These are phyloP conservation scores for Narcine bancroftii DNA, from an alignment of 2,113 vertebrate species.

Conservation along the genomic window DNA sequence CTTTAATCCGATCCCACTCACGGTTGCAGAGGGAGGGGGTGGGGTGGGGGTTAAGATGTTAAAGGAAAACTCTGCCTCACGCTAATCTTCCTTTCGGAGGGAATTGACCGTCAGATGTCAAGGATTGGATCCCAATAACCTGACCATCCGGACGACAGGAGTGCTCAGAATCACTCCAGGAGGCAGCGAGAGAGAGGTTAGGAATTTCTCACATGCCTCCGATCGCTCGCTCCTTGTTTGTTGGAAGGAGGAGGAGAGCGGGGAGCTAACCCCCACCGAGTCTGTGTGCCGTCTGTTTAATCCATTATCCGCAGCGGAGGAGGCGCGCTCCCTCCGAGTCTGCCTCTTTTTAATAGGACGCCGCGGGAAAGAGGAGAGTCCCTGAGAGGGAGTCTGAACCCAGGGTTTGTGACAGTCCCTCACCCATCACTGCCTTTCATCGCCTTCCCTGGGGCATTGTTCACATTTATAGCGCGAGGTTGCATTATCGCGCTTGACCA, in stretches of 20 bases:
- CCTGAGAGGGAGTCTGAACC: background rate
- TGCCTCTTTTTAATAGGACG: too few species aligned
- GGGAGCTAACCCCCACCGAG: too few species aligned
- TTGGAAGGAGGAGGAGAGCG: too few species aligned
- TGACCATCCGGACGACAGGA: background rate
- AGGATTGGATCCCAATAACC: background rate
- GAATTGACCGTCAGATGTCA: background rate
- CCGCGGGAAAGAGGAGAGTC: too few species aligned
- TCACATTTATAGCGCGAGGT: background rate
- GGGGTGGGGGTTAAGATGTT: background rate
- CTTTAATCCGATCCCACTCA: background rate
- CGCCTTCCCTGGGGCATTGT: background rate
- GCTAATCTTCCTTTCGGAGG: background rate
- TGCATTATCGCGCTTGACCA: slow-evolving; percentile 46
- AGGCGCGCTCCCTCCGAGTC: too few species aligned
- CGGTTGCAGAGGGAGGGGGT: background rate
- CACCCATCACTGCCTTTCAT: background rate
- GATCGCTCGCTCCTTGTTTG: too few species aligned
- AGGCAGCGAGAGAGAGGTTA: too few species aligned
- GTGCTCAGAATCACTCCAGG: slow-evolving; percentile 37
- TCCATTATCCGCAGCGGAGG: too few species aligned
- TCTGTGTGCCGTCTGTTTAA: too few species aligned
- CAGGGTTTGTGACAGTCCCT: background rate
- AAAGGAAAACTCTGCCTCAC: slow-evolving; percentile 13
- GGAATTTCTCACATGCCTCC: too few species aligned